Conservation (phyloP, 2,797 vertebrate genomes). For the Eospalax fontanierii region DNA sequence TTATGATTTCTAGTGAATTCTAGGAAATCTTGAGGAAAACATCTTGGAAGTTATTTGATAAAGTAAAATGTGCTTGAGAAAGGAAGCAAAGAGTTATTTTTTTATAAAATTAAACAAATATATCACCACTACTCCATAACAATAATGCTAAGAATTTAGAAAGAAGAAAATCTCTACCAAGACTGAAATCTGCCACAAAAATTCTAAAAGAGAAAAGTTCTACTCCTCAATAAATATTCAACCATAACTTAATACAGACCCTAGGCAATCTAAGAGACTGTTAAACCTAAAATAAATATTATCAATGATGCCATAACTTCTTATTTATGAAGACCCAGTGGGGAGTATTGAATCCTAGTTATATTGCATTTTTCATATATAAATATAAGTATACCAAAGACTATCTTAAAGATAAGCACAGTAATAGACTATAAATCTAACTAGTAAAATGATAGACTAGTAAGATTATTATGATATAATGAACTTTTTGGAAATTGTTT, state of each 20-base stretch:
- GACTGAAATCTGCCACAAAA: not conserved
- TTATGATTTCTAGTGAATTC: not conserved
- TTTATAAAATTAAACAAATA: not conserved
- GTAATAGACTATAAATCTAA: not conserved
- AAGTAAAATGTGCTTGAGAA: not conserved
- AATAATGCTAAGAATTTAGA: not conserved
- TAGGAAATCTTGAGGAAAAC: not conserved
- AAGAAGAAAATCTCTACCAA: not conserved
- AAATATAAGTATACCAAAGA: not conserved
- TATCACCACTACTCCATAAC: not conserved
- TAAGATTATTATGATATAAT: not conserved
- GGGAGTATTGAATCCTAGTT: fast-evolving
- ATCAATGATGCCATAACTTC: not conserved
- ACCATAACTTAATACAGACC: not conserved
- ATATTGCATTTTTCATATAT: not conserved
- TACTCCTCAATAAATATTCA: not conserved
- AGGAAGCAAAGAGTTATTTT: not conserved
- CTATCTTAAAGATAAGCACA: not conserved
- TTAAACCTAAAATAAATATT: not conserved
- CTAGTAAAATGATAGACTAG: not conserved
- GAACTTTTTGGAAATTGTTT: not conserved
- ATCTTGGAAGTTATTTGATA: not conserved
- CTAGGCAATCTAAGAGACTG: not conserved
- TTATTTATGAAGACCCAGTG: not conserved
- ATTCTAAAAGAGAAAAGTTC: not conserved